phyloP scores from a whole-genome alignment of 1,140 invertebrate species.

The Vanessa atalanta region DNA sequence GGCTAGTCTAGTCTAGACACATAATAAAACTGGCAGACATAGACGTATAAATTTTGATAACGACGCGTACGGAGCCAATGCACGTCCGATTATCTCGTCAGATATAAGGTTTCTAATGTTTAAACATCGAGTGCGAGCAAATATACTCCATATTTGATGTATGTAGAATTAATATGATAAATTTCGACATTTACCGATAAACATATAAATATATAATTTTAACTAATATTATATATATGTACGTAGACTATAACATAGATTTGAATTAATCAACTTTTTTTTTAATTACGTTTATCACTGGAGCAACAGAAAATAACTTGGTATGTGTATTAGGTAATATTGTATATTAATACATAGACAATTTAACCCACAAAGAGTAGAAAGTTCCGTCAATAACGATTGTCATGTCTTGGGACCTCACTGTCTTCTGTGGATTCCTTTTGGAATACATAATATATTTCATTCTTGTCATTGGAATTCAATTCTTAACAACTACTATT shows the following conservation, averaged over 20 bases:
- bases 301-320: too few relatives aligned
- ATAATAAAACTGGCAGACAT: slow-evolving; percentile 14
- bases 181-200: too few relatives aligned
- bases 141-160: not conserved
- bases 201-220: too few relatives aligned
- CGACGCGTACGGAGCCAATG: not conserved
- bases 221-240: too few relatives aligned
- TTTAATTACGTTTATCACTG: too few relatives aligned
- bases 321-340: not conserved
- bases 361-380: not conserved
- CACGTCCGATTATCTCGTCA: not conserved
- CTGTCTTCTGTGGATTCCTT: not conserved
- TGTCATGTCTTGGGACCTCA: not conserved
- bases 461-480: not conserved
- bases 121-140: not conserved
- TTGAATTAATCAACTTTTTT: too few relatives aligned
- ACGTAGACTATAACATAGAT: too few relatives aligned
- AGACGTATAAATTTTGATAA: slow-evolving; percentile 24
- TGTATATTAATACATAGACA: not conserved
- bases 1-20: slow-evolving; percentile 14
- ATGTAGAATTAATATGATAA: not conserved
- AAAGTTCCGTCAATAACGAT: not conserved
- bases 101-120: not conserved
- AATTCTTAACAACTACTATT: not conserved
- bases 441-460: not conserved